These are phyloP conservation scores for Ips nitidus DNA, from an alignment of 1,140 invertebrate genomes.

Conservation along the genomic window DNA sequence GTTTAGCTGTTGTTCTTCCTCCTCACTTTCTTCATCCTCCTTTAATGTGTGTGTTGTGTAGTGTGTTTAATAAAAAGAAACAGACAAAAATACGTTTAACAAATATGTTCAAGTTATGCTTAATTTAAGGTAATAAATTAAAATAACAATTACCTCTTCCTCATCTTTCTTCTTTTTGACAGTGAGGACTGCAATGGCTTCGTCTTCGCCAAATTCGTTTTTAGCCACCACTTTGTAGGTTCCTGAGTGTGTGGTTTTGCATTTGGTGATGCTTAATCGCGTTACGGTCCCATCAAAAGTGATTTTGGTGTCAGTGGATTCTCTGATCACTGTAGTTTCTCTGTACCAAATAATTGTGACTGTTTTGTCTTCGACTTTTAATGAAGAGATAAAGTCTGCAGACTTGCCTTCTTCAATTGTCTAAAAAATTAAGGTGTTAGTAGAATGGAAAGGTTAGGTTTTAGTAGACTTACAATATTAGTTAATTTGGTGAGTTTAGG, in stretches of 20 bases:
- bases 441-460: background rate
- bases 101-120: slow-evolving; percentile 7
- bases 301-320: slow-evolving; percentile 68
- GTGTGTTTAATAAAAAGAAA: slow-evolving; percentile 4
- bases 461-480: slow-evolving; percentile 63
- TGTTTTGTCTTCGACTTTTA: slow-evolving; percentile 73
- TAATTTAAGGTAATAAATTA: slow-evolving; percentile 12
- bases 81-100: background rate
- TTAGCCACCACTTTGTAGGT: slow-evolving; percentile 77
- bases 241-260: slow-evolving; percentile 69
- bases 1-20: slow-evolving; percentile 36
- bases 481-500: slow-evolving; percentile 73
- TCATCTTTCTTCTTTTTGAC: slow-evolving; percentile 60
- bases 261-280: slow-evolving; percentile 70
- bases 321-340: slow-evolving; percentile 71
- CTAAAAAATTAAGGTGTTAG: slow-evolving; percentile 51
- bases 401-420: slow-evolving; percentile 74
- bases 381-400: slow-evolving; percentile 73
- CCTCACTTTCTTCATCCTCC: slow-evolving; percentile 37
- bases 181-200: slow-evolving; percentile 74
- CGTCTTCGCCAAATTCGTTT: slow-evolving; percentile 82
- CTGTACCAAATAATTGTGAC: slow-evolving; percentile 85
- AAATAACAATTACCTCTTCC: slow-evolving; percentile 31
- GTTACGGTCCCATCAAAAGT: slow-evolving; percentile 82
- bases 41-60: slow-evolving; percentile 29